Base-by-base conservation (phyloP, 2,888 invertebrate genomes). In the Acanthosoma haemorrhoidale region DNA sequence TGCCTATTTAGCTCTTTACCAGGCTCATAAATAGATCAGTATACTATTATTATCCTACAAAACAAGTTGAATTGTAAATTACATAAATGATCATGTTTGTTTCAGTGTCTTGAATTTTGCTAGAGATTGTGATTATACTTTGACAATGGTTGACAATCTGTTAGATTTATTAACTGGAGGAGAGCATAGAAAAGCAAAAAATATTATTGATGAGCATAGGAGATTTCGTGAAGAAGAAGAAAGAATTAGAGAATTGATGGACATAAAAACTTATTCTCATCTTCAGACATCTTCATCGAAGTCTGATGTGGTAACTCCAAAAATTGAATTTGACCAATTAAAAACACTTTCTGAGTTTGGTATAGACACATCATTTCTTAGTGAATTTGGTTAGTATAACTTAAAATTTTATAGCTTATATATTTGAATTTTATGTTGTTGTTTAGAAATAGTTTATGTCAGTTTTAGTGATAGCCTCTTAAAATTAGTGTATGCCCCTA, bases 311-410 rank as follows among this genome's bases (percentile, higher is more conserved):
- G 83, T 85, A 0, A 84, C 85, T 66, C 81, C 86, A 3, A 85
- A 86, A 76, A 86, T 94, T 73, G 92, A 94, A 79, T 81, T 93
- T n/a, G 88, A 90, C 38, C 86, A 89, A 68, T 81, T 94, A 21
- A 87, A 87, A 74, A 84, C 88, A 0, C 83, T 94, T 1, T 78
- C 82, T 32, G 89, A 91, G 69, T 78, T 94, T 64, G 96, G 96
- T 72, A 88, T 96, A 74, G 94, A 96, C 80, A 85, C 90, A 60
- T 87, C 88, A 38, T 96, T 94, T 81, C 82, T 96, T 39, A 86
- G 88, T 73, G 85, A 85, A 71, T 83, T 92, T 77, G 84, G 84
- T 84, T 78, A 78, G 38, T 70, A 34, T 58, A 60, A 11, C 16
- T 34, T n/a, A n/a, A n/a, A n/a, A n/a, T n/a, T n/a, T n/a, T n/a